These are phyloP conservation scores for Tautogolabrus adspersus DNA, from an alignment of 2,113 vertebrate genomes.

Conservation along the genomic window DNA sequence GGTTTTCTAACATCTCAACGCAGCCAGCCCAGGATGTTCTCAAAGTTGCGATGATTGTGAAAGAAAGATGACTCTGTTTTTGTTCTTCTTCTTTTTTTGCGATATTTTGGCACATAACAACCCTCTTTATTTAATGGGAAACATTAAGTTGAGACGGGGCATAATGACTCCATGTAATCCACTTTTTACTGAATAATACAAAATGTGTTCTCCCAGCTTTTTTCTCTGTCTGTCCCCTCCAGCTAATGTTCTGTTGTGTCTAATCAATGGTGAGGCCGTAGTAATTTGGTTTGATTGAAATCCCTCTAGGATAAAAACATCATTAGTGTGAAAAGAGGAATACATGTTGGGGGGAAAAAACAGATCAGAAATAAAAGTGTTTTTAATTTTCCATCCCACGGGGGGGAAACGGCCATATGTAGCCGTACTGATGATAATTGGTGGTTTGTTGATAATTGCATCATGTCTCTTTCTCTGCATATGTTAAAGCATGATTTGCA, in stretches of 20 bases:
- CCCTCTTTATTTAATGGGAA: constrained; percentile 45
- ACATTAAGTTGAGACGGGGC: constrained; percentile 42
- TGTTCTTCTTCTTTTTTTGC: constrained; percentile 10
- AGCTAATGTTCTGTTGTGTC: constrained; percentile 73
- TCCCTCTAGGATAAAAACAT: constrained; percentile 74
- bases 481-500: constrained; percentile 60
- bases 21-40: neutral
- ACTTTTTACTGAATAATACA: constrained; percentile 58
- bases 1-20: constrained; percentile 3
- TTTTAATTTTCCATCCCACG: constrained; percentile 56
- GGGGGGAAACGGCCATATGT: constrained; percentile 62
- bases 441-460: constrained; percentile 72
- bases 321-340: constrained; percentile 66
- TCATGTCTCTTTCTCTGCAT: constrained; percentile 57
- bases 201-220: constrained; percentile 53
- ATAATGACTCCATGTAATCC: constrained; percentile 62
- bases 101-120: constrained; percentile 45
- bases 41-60: constrained; percentile 19
- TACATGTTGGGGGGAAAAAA: constrained; percentile 4
- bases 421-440: constrained; percentile 69
- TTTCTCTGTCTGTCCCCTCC: constrained; percentile 53
- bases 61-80: constrained; percentile 2
- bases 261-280: constrained; percentile 72
- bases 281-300: constrained; percentile 79
- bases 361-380: constrained; percentile 55